Percentiles rank a stretch among this genome's conserved stretches.
phyloP scores from a whole-genome alignment of 2,888 invertebrate species.

The Argynnis bischoffii region DNA sequence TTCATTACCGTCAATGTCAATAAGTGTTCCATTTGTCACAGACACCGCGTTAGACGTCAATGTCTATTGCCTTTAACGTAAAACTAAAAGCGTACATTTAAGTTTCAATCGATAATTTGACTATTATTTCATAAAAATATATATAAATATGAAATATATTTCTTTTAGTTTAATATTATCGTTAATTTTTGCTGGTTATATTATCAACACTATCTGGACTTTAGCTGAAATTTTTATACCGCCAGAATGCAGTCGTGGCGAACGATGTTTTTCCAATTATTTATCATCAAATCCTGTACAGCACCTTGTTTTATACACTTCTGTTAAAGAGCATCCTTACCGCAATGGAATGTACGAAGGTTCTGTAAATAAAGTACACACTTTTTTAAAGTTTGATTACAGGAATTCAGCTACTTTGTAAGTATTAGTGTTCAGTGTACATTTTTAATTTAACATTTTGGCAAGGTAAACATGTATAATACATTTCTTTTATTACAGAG shows the following conservation, averaged over 20 bases:
- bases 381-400: conserved; percentile 86
- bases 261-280: conserved; percentile 87
- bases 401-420: conserved; percentile 68
- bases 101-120: no score
- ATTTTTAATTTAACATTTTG: background rate
- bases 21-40: no score
- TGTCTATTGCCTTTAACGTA: no score
- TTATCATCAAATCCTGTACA: conserved; percentile 85
- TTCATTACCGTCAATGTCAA: conserved; percentile 11
- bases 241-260: conserved; percentile 85
- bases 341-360: conserved; percentile 69
- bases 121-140: no score
- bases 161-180: conserved; percentile 85
- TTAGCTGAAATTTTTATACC: conserved; percentile 88
- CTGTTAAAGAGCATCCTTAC: conserved; percentile 82
- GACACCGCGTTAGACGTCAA: no score
- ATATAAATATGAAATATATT: conserved; percentile 67
- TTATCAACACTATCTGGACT: conserved; percentile 89
- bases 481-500: conserved; percentile 69
- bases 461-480: conserved; percentile 15
- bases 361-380: conserved; percentile 82
- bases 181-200: conserved; percentile 85
- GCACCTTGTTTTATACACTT: conserved; percentile 87
- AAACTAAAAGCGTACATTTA: no score
- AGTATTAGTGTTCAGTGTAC: conserved; percentile 43